A percentile compares a stretch with the other conserved stretches of the same genome.
These are phyloP conservation scores for Helicoverpa zea DNA, from an alignment of 1,140 invertebrate species.

Conservation along the genomic window DNA sequence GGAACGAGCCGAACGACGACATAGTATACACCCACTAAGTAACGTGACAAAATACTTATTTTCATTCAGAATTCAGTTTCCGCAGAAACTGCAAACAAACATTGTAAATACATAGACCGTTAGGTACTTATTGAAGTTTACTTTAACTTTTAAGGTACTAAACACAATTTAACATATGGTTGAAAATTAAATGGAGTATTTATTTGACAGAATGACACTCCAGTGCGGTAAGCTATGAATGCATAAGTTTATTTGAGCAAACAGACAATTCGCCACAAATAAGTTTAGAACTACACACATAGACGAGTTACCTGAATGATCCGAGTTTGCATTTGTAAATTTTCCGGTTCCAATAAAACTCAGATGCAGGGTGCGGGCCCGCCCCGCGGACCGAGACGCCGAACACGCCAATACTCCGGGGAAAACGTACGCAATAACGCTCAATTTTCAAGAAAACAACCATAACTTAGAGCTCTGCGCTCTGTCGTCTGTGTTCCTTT, in stretches of 20 bases:
- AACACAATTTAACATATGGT: slow-evolving; percentile 30
- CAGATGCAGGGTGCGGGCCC: slow-evolving; percentile 48
- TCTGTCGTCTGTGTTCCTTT: slow-evolving; percentile 83
- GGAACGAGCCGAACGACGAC: slow-evolving; percentile 56
- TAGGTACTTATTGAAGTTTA: slow-evolving; percentile 36
- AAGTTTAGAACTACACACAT: slow-evolving; percentile 36
- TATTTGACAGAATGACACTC: neutral
- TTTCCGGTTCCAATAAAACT: slow-evolving; percentile 72
- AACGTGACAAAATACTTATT: slow-evolving; percentile 48
- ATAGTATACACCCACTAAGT: slow-evolving; percentile 44
- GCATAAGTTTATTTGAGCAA: slow-evolving; percentile 29
- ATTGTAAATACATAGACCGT: slow-evolving; percentile 40
- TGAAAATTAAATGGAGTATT: slow-evolving; percentile 26
- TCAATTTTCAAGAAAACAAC: slow-evolving; percentile 85
- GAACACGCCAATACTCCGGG: slow-evolving; percentile 58
- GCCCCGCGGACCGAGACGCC: slow-evolving; percentile 50
- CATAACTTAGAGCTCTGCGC: slow-evolving; percentile 83
- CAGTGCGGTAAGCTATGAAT: neutral
- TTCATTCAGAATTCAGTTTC: slow-evolving; percentile 37
- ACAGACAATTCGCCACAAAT: slow-evolving; percentile 40
- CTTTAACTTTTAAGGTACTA: slow-evolving; percentile 28
- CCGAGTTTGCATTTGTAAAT: slow-evolving; percentile 69
- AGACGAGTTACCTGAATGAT: slow-evolving; percentile 64
- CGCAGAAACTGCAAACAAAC: slow-evolving; percentile 42
- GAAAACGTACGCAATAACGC: slow-evolving; percentile 76